Percentiles rank a stretch among this genome's conserved stretches.
phyloP scores from a whole-genome alignment of 2,888 invertebrate genomes.

The Xestia c-nigrum region DNA sequence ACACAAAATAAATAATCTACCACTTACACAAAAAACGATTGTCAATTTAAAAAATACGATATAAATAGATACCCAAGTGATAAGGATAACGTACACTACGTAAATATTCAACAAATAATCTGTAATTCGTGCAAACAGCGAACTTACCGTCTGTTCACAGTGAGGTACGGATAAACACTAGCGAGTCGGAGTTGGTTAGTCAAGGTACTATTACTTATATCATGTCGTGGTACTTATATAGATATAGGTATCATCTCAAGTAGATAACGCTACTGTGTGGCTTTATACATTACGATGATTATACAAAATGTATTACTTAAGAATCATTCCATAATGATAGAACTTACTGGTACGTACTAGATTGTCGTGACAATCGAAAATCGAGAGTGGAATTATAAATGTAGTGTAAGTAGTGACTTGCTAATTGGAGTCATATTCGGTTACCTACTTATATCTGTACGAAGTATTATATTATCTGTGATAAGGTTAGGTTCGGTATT shows the following conservation, averaged over 20 bases:
- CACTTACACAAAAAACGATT: neutral
- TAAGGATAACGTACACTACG: neutral
- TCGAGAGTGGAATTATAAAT: neutral
- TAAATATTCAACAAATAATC: constrained; percentile 1
- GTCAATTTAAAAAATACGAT: neutral
- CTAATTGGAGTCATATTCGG: neutral
- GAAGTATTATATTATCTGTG: no score
- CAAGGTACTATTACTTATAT: neutral
- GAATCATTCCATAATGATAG: neutral
- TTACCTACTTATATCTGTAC: no score
- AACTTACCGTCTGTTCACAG: constrained; percentile 1
- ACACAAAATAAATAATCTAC: neutral
- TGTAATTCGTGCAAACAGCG: neutral
- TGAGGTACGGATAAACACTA: constrained; percentile 2
- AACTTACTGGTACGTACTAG: no score
- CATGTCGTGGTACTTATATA: no score
- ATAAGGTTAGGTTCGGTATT: no score
- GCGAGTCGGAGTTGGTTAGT: neutral
- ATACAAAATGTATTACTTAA: neutral
- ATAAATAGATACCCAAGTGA: neutral
- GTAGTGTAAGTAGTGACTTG: neutral
- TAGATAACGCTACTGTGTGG: neutral
- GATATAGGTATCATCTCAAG: neutral
- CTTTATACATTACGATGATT: neutral
- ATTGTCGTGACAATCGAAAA: neutral